A percentile compares a stretch with the other conserved stretches of the same genome.
These are phyloP conservation scores for Sinotaia quadrata DNA, from an alignment of 2,888 invertebrate species.

Conservation along the genomic window DNA sequence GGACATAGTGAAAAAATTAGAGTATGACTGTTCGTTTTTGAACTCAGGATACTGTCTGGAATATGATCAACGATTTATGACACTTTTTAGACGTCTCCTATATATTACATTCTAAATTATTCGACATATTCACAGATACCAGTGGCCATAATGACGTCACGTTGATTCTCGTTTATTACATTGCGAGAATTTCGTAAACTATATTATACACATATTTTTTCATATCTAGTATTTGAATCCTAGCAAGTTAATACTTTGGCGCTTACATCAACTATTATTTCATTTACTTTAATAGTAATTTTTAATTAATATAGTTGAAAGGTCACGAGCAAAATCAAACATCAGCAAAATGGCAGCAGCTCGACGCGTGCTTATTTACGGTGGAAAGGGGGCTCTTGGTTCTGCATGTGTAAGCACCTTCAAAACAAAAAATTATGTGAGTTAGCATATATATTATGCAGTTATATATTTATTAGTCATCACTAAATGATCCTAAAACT, in stretches of 20 bases:
- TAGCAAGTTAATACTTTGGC: too few species aligned
- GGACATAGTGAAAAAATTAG: conserved; percentile 78
- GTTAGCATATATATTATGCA: too few species aligned
- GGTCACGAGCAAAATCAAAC: too few species aligned
- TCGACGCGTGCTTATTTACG: conserved; percentile 85
- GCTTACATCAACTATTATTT: too few species aligned
- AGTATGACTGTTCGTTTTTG: neutral
- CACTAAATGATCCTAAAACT: too few species aligned
- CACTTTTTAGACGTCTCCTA: conserved; percentile 7
- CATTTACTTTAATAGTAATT: too few species aligned
- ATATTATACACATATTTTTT: too few species aligned
- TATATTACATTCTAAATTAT: conserved; percentile 24
- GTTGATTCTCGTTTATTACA: conserved; percentile 55
- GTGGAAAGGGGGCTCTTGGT: conserved; percentile 96
- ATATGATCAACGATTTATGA: neutral
- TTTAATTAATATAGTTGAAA: too few species aligned
- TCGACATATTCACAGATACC: conserved; percentile 44
- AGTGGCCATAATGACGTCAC: conserved; percentile 68
- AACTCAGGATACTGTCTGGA: neutral
- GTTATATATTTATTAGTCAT: too few species aligned
- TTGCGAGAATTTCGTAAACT: too few species aligned
- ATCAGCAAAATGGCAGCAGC: conserved; percentile 35
- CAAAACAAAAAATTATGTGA: conserved; percentile 89
- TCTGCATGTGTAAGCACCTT: conserved; percentile 89
- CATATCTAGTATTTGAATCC: too few species aligned